phyloP scores from a whole-genome alignment of 92 coral and sea anemone genomes.

The Virgularia gustaviana region DNA sequence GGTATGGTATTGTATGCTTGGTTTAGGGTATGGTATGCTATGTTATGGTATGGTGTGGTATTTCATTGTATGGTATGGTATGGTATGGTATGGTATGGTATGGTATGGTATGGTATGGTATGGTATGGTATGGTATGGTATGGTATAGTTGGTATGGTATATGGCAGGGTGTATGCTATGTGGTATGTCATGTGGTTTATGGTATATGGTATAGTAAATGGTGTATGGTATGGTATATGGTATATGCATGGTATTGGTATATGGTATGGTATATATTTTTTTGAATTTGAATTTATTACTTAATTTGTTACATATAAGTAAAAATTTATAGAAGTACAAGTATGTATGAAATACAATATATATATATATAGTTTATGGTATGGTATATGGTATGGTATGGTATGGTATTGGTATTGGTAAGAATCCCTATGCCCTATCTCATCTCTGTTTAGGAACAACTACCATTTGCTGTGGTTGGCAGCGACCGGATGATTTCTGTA shows the following conservation, averaged over 20 bases:
- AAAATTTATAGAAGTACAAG: too few relatives aligned
- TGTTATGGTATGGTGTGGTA: conserved; percentile 6
- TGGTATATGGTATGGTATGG: not conserved
- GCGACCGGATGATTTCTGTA: conserved; percentile 87
- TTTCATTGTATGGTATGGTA: conserved; percentile 3
- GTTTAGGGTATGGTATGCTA: not conserved
- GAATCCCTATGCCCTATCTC: not conserved
- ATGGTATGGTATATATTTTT: conserved; percentile 31
- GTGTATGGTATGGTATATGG: conserved; percentile 22
- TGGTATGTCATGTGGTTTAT: not conserved
- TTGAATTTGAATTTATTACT: too few relatives aligned
- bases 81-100: conserved; percentile 16
- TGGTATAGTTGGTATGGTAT: too few relatives aligned
- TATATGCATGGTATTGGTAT: not conserved
- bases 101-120: conserved; percentile 14
- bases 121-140: conserved; percentile 20
- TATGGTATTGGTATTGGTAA: not conserved
- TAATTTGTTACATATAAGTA: too few relatives aligned
- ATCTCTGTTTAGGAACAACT: conserved; percentile 66
- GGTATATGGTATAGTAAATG: conserved; percentile 15
- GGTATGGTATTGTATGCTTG: conserved; percentile 19
- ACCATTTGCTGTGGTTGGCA: conserved; percentile 98
- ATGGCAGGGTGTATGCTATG: conserved; percentile 15
- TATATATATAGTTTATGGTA: too few relatives aligned
- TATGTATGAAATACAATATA: too few relatives aligned